Evolutionary conservation across 2,797 vertebrate genomes (phyloP).

Genomic region (Rhinogobio ventralis): DNA sequence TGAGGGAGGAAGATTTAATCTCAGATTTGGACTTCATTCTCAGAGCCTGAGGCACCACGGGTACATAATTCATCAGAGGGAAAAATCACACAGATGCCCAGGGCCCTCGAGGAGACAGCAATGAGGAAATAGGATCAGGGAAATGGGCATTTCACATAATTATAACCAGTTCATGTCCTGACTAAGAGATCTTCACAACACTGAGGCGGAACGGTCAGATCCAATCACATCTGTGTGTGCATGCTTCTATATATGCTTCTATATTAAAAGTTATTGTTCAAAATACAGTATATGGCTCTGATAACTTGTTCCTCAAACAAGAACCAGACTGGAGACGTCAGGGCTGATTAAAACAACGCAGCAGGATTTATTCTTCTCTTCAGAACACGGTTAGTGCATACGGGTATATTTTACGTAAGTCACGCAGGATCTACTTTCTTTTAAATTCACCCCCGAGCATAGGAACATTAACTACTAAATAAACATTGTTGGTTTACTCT

Average conservation of each 20-base stretch:
- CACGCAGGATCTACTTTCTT: too few species aligned
- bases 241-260: not conserved
- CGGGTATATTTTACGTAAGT: too few species aligned
- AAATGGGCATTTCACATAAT: constrained; percentile 52
- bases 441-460: too few species aligned
- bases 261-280: not conserved
- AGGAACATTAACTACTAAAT: too few species aligned
- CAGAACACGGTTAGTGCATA: too few species aligned
- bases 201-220: not conserved
- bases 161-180: constrained; percentile 18
- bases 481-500: too few species aligned
- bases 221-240: not conserved
- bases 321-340: too few species aligned
- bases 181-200: constrained; percentile 21
- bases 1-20: constrained; percentile 12
- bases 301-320: too few species aligned
- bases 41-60: not conserved
- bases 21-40: not conserved
- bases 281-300: not conserved
- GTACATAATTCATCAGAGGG: constrained; percentile 43
- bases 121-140: constrained; percentile 36
- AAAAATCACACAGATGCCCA: constrained; percentile 11
- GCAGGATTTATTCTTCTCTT: too few species aligned
- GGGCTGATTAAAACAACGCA: too few species aligned
- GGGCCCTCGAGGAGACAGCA: constrained; percentile 33